Conservation (phyloP, 2,797 vertebrate species). For the Sebastolobus alascanus region DNA sequence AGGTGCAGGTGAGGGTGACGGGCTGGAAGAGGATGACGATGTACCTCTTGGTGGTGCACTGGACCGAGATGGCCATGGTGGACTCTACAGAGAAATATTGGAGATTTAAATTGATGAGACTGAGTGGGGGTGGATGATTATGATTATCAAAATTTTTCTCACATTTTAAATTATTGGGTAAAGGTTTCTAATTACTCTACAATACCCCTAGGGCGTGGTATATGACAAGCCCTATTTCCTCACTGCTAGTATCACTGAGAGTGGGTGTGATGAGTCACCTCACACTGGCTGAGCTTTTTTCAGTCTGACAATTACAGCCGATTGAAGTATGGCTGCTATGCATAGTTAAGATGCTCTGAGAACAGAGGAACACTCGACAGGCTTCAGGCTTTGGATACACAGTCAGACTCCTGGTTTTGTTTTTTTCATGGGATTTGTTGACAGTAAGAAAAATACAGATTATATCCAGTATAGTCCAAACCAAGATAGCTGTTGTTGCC, state of each 20-base stretch:
- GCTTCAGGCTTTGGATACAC: not conserved
- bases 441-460: not conserved
- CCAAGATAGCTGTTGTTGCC: no score
- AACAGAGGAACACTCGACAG: not conserved
- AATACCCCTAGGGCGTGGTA: slow-evolving; percentile 13
- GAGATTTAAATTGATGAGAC: not conserved
- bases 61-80: slow-evolving; percentile 82
- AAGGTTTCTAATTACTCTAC: not conserved
- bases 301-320: not conserved
- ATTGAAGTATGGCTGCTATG: not conserved
- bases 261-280: slow-evolving; percentile 55
- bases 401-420: not conserved
- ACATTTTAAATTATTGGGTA: not conserved
- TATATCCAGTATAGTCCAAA: not conserved
- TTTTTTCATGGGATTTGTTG: not conserved
- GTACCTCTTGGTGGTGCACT: slow-evolving; percentile 84
- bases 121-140: not conserved
- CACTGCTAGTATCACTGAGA: slow-evolving; percentile 48
- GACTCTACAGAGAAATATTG: slow-evolving; percentile 72
- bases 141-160: not conserved
- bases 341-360: not conserved
- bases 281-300: not conserved
- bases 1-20: slow-evolving; percentile 88
- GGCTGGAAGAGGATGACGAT: slow-evolving; percentile 93
- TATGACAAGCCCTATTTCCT: slow-evolving; percentile 31